Percentiles rank a stretch among this genome's conserved stretches.
Conservation (phyloP, 35 echinoderm and acorn worm species). For the Hemicentrotus pulcherrimus region DNA sequence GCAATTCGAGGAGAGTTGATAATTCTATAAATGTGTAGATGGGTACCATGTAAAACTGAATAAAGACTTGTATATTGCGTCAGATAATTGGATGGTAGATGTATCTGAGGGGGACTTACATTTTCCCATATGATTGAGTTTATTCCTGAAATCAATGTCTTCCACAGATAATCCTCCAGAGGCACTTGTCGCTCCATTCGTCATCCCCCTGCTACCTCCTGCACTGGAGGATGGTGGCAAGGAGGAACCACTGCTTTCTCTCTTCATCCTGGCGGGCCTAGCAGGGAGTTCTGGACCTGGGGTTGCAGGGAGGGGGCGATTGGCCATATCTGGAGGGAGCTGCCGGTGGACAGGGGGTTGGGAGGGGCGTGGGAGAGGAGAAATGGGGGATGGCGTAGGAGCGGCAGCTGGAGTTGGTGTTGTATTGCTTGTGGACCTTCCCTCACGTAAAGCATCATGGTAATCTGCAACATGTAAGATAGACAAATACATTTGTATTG, state of each 20-base stretch:
- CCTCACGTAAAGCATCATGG: slow-evolving; percentile 9
- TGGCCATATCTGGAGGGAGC: slow-evolving; percentile 23
- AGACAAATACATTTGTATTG: too few species aligned
- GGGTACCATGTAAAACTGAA: too few species aligned
- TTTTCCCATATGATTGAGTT: slow-evolving; percentile 69
- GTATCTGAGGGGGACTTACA: slow-evolving; percentile 43
- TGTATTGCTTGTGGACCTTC: not conserved
- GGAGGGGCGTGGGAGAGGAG: not conserved
- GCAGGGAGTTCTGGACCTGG: slow-evolving; percentile 22
- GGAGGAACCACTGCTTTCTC: not conserved
- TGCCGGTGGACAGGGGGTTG: not conserved
- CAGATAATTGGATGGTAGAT: too few species aligned
- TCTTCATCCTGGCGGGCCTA: slow-evolving; percentile 7
- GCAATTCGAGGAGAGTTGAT: too few species aligned
- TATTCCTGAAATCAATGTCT: slow-evolving; percentile 66
- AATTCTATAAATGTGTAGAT: too few species aligned
- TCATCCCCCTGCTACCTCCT: slow-evolving; percentile 33
- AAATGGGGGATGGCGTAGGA: not conserved
- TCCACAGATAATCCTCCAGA: slow-evolving; percentile 38
- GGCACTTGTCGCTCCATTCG: not conserved
- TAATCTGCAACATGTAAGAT: not conserved
- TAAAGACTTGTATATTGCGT: too few species aligned
- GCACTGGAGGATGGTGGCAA: not conserved
- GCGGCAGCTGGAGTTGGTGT: not conserved
- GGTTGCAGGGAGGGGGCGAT: slow-evolving; percentile 36